phyloP scores from a whole-genome alignment of 2,113 vertebrate genomes.

The Tamias sibiricus region DNA sequence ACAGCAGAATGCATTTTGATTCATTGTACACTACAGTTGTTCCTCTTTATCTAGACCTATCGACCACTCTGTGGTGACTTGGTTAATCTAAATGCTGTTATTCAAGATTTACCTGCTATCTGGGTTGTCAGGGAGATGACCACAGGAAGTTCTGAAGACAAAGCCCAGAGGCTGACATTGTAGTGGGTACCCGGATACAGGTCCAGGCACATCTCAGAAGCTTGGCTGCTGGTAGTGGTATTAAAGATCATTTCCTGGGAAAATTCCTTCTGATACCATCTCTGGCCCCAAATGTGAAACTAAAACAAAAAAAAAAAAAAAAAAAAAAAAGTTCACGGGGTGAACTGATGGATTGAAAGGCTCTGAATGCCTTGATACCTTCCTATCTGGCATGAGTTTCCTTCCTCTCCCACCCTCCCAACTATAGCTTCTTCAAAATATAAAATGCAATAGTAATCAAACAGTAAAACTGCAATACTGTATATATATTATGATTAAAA shows the following conservation, averaged over 20 bases:
- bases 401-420: neutral
- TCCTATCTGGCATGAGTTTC: neutral
- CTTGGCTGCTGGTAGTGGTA: slow-evolving; percentile 86
- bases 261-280: slow-evolving; percentile 88
- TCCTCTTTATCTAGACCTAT: neutral
- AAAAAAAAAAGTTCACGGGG: slow-evolving; percentile 22
- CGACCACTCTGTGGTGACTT: neutral
- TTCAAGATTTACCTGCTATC: slow-evolving; percentile 88
- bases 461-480: neutral
- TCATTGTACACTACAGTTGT: no score
- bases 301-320: slow-evolving; percentile 78
- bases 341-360: neutral
- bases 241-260: slow-evolving; percentile 82
- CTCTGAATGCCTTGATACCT: neutral
- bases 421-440: neutral
- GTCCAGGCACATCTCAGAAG: slow-evolving; percentile 90
- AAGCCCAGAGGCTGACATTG: slow-evolving; percentile 89
- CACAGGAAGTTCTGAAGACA: slow-evolving; percentile 82
- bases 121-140: slow-evolving; percentile 87
- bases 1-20: no score
- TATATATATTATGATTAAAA: neutral
- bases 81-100: neutral
- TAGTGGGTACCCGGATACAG: slow-evolving; percentile 93
- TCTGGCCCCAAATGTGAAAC: slow-evolving; percentile 84
- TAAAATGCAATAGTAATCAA: neutral